Conservation (phyloP, 2,888 invertebrate species). For the Eurytoma adleriae region DNA sequence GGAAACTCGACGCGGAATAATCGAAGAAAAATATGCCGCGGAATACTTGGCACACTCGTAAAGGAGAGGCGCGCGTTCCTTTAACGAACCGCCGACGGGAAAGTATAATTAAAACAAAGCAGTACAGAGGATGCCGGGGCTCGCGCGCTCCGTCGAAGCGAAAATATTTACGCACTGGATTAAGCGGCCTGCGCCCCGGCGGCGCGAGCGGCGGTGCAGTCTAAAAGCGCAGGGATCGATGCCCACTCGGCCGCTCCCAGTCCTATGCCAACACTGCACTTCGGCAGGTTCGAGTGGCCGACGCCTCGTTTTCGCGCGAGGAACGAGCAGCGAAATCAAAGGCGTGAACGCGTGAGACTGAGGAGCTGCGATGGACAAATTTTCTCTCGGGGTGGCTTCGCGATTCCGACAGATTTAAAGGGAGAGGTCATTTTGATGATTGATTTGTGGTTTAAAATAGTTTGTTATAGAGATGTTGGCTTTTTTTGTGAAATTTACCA, state of each 20-base stretch:
- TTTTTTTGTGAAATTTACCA: too few relatives aligned
- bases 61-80: neutral
- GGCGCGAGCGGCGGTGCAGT: neutral
- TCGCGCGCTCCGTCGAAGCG: constrained; percentile 8
- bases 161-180: constrained; percentile 35
- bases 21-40: too few relatives aligned
- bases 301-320: neutral
- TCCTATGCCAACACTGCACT: constrained; percentile 29
- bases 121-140: neutral
- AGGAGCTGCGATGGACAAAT: neutral
- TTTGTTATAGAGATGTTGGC: too few relatives aligned
- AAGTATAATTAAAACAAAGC: constrained; percentile 22
- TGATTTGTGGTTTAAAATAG: too few relatives aligned
- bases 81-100: constrained; percentile 1
- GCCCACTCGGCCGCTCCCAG: too few relatives aligned
- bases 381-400: neutral
- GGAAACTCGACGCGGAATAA: too few relatives aligned
- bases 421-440: too few relatives aligned
- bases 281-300: neutral
- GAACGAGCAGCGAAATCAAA: too few relatives aligned
- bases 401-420: too few relatives aligned
- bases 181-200: neutral
- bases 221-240: constrained; percentile 22
- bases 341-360: neutral
- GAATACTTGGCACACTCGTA: too few relatives aligned